Evolutionary conservation across 2,888 invertebrate genomes (phyloP).

Genomic region (Parnassius mnemosyne): DNA sequence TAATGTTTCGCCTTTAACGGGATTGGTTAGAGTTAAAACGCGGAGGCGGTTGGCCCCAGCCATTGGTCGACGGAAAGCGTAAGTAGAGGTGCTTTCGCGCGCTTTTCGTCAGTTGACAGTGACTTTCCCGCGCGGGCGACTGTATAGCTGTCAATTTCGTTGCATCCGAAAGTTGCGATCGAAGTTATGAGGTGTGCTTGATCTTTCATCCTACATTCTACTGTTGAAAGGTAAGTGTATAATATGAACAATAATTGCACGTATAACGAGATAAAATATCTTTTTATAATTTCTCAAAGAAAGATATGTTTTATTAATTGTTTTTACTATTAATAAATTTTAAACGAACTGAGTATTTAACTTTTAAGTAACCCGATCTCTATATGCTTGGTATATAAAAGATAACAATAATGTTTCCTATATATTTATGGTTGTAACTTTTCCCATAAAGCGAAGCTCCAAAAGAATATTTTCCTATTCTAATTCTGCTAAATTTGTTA

Average conservation of each 20-base stretch:
- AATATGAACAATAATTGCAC: constrained; percentile 11
- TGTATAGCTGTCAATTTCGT: constrained; percentile 32
- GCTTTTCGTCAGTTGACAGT: constrained; percentile 65
- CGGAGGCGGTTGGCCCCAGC: constrained; percentile 58
- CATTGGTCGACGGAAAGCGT: constrained; percentile 59
- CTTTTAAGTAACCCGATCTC: too few relatives aligned
- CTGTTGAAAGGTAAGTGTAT: constrained; percentile 41
- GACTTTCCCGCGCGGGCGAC: constrained; percentile 58
- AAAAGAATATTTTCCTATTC: too few relatives aligned
- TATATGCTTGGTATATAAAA: too few relatives aligned
- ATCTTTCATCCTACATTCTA: constrained; percentile 30
- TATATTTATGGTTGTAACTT: too few relatives aligned
- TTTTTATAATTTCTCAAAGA: background rate
- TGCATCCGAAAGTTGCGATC: constrained; percentile 30
- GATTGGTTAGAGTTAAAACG: constrained; percentile 53
- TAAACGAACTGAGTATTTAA: too few relatives aligned
- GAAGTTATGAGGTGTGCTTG: constrained; percentile 58
- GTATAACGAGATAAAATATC: background rate
- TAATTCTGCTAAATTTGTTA: too few relatives aligned
- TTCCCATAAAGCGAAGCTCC: too few relatives aligned
- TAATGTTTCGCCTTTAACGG: constrained; percentile 60
- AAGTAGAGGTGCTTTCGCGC: constrained; percentile 73
- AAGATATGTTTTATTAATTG: background rate
- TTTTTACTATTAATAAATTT: background rate
- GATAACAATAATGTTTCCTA: too few relatives aligned